Evolutionary conservation across 2,797 vertebrate genomes (phyloP), one percentile per base, ranked within the genome.

Genomic region (Pangasius macronema): DNA sequence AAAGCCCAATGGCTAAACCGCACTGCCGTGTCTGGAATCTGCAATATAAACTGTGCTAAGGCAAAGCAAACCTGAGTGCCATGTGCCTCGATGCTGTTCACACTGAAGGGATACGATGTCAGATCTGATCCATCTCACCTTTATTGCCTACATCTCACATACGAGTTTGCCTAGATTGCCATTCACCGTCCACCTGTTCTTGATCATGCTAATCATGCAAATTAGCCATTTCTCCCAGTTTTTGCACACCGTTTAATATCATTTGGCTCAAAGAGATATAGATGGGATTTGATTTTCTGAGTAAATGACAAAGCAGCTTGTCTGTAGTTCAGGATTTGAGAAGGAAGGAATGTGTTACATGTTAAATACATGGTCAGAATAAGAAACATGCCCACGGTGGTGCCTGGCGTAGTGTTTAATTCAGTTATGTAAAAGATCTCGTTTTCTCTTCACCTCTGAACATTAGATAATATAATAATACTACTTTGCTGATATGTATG

Each of bases 1-100:
- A 79, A 84, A 68, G 13, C 55, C 42, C 57, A 68, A 55, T 86
- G 65, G 82, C 88, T 65, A 83, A 82, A 82, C 53, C 46, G 20
- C 49, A 53, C 61, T 27, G 49, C 75, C 72, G 22, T 67, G 82
- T 70, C 33, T 76, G 87, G 83, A 72, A 63, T 77, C 82, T 65
- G 10, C 46, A 72, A 30, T 42, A 65, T 82, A 68, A 84, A 67
- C 75, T 39, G 9, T 22, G 20, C 55, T 30, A 22, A 30, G 13
- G 11, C 53, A 39, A 53, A 33, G 82, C 63, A 33, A 68, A 33
- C 61, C 42, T 30, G 16, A 65, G 27, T 11, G 27, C 59, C 61
- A 0, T 68, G 63, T 8, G 5, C 7, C 80, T 82, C 39, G 1
- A 2, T 20, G 36, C 22, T 22, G 27, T 67, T 30, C 39, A 33